Evolutionary conservation across 2,797 vertebrate species (phyloP).

Genomic region (Amblyopsis hoosieri): DNA sequence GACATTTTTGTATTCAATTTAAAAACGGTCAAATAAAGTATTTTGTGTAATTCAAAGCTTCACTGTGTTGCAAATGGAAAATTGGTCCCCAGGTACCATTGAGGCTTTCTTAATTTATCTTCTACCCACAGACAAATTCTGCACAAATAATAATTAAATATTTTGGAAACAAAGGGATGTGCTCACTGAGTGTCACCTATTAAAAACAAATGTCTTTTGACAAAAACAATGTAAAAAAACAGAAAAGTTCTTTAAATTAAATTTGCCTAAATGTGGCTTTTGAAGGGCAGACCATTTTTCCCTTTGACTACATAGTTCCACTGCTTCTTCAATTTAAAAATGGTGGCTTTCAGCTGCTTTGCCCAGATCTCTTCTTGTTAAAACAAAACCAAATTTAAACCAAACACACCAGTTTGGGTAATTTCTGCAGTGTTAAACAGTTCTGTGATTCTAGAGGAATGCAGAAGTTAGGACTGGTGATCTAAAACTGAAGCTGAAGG

Average conservation of each 20-base stretch:
- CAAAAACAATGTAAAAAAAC: too few species aligned
- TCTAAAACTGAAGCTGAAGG: background rate
- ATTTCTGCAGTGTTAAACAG: background rate
- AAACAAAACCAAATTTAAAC: background rate
- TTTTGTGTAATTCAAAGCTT: background rate
- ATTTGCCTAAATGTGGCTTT: background rate
- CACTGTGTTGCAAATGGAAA: background rate
- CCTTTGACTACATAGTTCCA: background rate
- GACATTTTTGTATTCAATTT: background rate
- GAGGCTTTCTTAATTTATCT: background rate
- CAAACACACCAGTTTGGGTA: background rate
- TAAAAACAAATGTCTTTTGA: too few species aligned
- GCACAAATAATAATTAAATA: too few species aligned
- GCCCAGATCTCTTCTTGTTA: background rate
- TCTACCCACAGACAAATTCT: background rate
- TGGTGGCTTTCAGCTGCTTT: background rate
- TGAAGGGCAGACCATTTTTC: background rate
- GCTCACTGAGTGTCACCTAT: too few species aligned
- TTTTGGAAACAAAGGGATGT: too few species aligned
- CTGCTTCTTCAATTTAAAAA: background rate
- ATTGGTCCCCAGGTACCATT: background rate
- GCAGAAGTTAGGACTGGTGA: background rate
- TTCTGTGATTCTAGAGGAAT: background rate
- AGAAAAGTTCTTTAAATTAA: background rate
- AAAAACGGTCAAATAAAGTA: background rate